Evolutionary conservation across 30 jellyfish, hydroid and myxozoan genomes (phyloP), one percentile per base, ranked within the genome.

Genomic region (Aurelia sp.): DNA sequence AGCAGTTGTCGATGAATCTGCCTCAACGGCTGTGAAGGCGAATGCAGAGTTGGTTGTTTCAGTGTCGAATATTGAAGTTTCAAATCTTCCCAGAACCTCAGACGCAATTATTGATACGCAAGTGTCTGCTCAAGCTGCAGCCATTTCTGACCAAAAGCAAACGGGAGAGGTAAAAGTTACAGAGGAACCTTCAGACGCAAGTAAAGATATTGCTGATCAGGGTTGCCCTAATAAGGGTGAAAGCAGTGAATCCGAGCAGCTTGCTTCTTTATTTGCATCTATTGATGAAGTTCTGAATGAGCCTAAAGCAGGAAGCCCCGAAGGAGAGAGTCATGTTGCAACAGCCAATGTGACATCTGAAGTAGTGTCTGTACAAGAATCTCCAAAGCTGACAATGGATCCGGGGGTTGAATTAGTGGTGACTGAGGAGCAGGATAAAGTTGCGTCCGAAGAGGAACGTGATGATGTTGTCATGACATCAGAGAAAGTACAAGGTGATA

Each of bases 211-310:
- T 47, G 40, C 83, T 6, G 4, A 44, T 6, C 12, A 47, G 15
- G 21, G 13, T 21, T 9, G 19, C 55, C 9, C 21, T 31, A 51
- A 52, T 7, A 51, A 12, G 44, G 84, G 41, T 18, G 74, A 21
- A 8, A 17, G 8, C 74, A 64, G 41, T 13, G 41, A 21, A 37
- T 18, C 41, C 3, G 41, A 21, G 5, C 52, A 73, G 41, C 15
- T 58, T 18, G 93, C 73, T 6, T 37, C 82, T 31, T 58, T 72
- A 44, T 59, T 73, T 63, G 30, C 62, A 27, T 71, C 93, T 8
- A 72, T 72, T 50, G 93, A 72, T 50, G 93, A 84, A 60, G 72
- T 63, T 10, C 65, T 81, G 71, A 64, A 48, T 8, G 90, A 81
- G 9, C 48, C 69, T n/a, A n/a, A 18, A 18, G n/a, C 18, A 12